A percentile compares a stretch with the other conserved stretches of the same genome.
Conservation (phyloP, 2,888 invertebrate genomes). For the Operophtera brumata region DNA sequence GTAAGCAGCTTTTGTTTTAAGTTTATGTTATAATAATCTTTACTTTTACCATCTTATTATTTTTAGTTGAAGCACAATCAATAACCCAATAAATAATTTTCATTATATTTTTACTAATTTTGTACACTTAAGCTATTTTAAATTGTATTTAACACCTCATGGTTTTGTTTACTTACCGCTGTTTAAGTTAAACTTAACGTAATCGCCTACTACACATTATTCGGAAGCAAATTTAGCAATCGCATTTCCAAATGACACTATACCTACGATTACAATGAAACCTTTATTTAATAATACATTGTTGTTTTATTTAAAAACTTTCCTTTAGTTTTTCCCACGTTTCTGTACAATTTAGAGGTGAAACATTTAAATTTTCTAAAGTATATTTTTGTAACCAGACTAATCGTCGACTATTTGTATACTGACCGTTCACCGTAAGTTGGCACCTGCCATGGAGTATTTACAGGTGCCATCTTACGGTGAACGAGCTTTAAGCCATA, state of each 20-base stretch:
- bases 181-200: constrained; percentile 59
- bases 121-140: constrained; percentile 37
- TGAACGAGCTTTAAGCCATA: too few species aligned
- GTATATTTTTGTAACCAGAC: too few species aligned
- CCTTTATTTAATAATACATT: constrained; percentile 70
- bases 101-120: constrained; percentile 52
- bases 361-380: too few species aligned
- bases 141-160: constrained; percentile 38
- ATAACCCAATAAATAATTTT: constrained; percentile 63
- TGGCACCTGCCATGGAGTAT: too few species aligned
- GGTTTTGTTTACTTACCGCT: constrained; percentile 53
- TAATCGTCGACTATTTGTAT: too few species aligned
- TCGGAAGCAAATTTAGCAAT: constrained; percentile 67
- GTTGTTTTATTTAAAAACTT: constrained; percentile 49
- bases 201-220: constrained; percentile 79
- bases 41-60: constrained; percentile 49
- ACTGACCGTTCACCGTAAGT: too few species aligned
- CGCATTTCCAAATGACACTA: constrained; percentile 75
- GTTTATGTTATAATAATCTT: constrained; percentile 57
- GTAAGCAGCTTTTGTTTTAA: constrained; percentile 73
- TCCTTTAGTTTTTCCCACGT: background rate
- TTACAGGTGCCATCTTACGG: too few species aligned
- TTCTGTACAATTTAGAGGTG: too few species aligned
- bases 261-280: constrained; percentile 77
- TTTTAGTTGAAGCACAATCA: constrained; percentile 71